Evolutionary conservation across 2,113 vertebrate species (phyloP).

Genomic region (Tiliqua scincoides): DNA sequence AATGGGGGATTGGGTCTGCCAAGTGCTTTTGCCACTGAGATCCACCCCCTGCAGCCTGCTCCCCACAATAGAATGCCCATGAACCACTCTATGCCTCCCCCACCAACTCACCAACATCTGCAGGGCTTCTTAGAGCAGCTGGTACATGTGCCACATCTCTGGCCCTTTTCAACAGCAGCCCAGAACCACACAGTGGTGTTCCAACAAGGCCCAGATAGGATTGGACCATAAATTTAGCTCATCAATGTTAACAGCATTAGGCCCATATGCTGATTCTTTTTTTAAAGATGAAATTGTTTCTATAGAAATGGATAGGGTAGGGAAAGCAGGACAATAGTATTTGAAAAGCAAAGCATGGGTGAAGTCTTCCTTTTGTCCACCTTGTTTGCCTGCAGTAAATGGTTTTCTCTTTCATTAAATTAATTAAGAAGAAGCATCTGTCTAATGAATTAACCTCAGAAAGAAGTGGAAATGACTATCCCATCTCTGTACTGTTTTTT

Average conservation of each 20-base stretch:
- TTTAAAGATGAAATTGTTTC: not conserved
- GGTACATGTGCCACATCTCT: too few relatives aligned
- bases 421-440: not conserved
- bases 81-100: too few relatives aligned
- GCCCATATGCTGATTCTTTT: not conserved
- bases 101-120: too few relatives aligned
- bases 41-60: too few relatives aligned
- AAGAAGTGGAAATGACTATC: not conserved
- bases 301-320: not conserved
- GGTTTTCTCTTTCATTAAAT: not conserved
- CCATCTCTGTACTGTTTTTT: not conserved
- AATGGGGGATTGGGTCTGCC: too few relatives aligned
- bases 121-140: too few relatives aligned
- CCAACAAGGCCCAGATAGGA: too few relatives aligned
- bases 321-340: not conserved
- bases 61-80: too few relatives aligned
- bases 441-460: not conserved
- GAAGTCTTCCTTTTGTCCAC: conserved; percentile 4
- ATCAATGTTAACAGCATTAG: not conserved
- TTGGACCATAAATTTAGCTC: not conserved
- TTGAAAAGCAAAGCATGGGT: not conserved
- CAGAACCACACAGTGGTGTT: too few relatives aligned
- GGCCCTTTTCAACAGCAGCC: too few relatives aligned
- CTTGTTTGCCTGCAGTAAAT: not conserved
- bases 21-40: too few relatives aligned